These are phyloP conservation scores for Macrocentrus cingulum DNA, from an alignment of 1,140 invertebrate genomes.

Conservation along the genomic window DNA sequence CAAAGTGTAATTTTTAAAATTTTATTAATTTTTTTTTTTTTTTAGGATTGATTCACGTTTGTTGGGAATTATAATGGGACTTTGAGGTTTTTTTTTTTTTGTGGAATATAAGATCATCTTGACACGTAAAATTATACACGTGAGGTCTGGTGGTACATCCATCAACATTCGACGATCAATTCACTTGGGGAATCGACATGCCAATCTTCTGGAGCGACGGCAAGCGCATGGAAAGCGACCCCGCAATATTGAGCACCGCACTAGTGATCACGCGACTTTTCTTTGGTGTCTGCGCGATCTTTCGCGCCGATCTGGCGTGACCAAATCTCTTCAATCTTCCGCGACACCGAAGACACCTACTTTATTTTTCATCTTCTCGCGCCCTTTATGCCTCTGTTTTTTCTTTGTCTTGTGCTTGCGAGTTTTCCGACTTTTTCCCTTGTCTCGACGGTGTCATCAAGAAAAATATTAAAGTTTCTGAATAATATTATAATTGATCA, in stretches of 20 bases:
- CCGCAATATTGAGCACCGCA: not conserved
- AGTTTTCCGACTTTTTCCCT: not conserved
- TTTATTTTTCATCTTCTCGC: constrained; percentile 16
- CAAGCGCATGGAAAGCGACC: constrained; percentile 14
- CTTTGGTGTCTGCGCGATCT: not conserved
- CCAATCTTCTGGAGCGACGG: constrained; percentile 18
- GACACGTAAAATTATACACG: not conserved
- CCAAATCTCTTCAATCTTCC: constrained; percentile 16
- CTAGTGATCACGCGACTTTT: not conserved
- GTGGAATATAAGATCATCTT: too few species aligned
- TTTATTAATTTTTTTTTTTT: too few species aligned
- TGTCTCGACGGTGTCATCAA: too few species aligned
- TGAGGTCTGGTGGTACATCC: constrained; percentile 10
- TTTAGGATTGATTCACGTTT: too few species aligned
- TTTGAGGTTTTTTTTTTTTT: too few species aligned
- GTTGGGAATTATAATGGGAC: too few species aligned
- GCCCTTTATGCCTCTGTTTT: not conserved
- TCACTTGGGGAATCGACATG: constrained; percentile 14
- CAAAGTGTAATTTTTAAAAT: too few species aligned
- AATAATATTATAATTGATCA: too few species aligned
- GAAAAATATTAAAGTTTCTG: too few species aligned
- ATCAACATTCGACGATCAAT: constrained; percentile 22
- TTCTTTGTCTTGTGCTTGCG: not conserved
- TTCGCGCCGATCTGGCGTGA: constrained; percentile 17
- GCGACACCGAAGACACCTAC: constrained; percentile 5